A percentile compares a stretch with the other conserved stretches of the same genome.
phyloP scores from a whole-genome alignment of 2,888 invertebrate genomes.

The Molanna angustata region DNA sequence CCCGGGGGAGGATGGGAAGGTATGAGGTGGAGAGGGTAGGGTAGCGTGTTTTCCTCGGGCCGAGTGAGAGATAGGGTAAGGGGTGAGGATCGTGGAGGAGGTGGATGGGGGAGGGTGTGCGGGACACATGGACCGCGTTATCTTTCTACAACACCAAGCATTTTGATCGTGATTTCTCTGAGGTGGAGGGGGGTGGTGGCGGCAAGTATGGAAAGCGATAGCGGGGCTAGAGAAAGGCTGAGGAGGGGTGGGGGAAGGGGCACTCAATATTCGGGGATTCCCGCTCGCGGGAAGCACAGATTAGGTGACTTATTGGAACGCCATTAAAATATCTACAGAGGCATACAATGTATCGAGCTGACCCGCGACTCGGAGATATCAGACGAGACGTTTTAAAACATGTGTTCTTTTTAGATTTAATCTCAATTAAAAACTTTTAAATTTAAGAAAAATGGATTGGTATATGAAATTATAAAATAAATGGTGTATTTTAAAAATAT shows the following conservation, averaged over 20 bases:
- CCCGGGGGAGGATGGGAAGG: slow-evolving; percentile 5
- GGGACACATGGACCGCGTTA: slow-evolving; percentile 32
- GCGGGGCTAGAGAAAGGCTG: slow-evolving; percentile 13
- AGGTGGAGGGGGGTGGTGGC: slow-evolving; percentile 9
- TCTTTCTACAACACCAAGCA: slow-evolving; percentile 34
- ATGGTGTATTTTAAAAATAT: no score
- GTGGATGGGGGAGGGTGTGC: no score
- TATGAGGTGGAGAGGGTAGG: not conserved
- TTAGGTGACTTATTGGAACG: slow-evolving; percentile 2
- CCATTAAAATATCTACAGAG: not conserved
- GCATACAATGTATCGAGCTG: no score
- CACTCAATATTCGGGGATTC: slow-evolving; percentile 9
- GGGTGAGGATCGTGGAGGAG: not conserved
- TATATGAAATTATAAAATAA: no score
- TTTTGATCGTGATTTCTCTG: slow-evolving; percentile 31
- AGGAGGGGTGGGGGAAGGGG: slow-evolving; percentile 4
- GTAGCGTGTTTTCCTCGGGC: no score
- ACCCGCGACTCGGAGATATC: no score
- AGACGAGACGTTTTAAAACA: no score
- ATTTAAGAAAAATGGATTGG: no score
- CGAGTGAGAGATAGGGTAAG: no score
- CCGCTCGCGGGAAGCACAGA: slow-evolving; percentile 8
- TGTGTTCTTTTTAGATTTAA: no score
- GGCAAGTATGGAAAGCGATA: not conserved
- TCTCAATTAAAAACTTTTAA: no score